Evolutionary conservation across 2,888 invertebrate species (phyloP).

Genomic region (Stratiomys singularior): DNA sequence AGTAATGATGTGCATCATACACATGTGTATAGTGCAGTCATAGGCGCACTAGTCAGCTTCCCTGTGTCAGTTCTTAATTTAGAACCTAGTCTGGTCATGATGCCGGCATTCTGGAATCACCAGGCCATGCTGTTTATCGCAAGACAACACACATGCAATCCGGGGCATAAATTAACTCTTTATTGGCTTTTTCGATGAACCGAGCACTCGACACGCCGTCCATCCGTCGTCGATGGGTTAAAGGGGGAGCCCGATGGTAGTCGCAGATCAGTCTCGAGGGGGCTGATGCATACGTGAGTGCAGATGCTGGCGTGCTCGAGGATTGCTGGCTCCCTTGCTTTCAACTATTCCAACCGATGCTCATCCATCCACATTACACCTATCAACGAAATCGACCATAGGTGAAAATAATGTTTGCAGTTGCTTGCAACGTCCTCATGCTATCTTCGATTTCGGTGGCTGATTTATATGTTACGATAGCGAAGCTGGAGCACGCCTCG

Average conservation of each 20-base stretch:
- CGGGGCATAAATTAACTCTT: constrained; percentile 44
- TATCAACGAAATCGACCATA: constrained; percentile 22
- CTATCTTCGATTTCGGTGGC: constrained; percentile 33
- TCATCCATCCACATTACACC: constrained; percentile 34
- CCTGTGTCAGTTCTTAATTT: constrained; percentile 40
- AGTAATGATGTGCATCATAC: constrained; percentile 7
- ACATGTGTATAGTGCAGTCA: neutral
- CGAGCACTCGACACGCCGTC: constrained; percentile 38
- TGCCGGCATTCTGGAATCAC: constrained; percentile 13
- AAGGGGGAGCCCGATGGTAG: neutral
- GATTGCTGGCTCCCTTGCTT: too few species aligned
- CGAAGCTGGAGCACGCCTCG: constrained; percentile 6
- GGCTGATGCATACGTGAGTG: too few species aligned
- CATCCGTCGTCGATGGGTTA: constrained; percentile 3
- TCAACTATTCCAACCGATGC: neutral
- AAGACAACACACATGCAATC: constrained; percentile 40
- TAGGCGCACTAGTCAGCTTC: neutral
- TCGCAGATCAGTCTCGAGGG: too few species aligned
- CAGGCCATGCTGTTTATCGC: constrained; percentile 43
- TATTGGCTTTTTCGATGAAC: constrained; percentile 40
- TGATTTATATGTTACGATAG: constrained; percentile 43
- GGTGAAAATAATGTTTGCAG: constrained; percentile 35
- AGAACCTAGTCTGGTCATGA: constrained; percentile 19
- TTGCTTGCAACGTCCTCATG: constrained; percentile 1
- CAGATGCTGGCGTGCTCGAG: too few species aligned